Evolutionary conservation across 2,888 invertebrate genomes (phyloP).

Genomic region (Melinaea menophilus): DNA sequence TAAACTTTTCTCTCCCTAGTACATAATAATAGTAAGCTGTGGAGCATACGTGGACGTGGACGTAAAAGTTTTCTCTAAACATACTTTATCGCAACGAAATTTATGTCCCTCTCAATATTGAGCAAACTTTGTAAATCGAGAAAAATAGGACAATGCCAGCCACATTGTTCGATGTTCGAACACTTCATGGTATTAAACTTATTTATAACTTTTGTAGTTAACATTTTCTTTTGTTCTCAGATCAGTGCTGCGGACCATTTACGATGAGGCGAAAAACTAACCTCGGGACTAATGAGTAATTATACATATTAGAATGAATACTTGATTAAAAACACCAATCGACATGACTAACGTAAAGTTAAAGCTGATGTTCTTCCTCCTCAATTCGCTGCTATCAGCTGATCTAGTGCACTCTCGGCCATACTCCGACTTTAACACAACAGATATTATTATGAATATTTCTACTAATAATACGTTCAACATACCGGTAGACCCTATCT

Average conservation of each 20-base stretch:
- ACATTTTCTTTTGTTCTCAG: conserved; percentile 49
- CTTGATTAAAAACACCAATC: conserved; percentile 35
- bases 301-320: conserved; percentile 41
- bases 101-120: conserved; percentile 12
- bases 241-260: conserved; percentile 21
- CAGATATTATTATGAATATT: conserved; percentile 53
- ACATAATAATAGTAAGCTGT: neutral
- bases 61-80: conserved; percentile 4
- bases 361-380: conserved; percentile 68
- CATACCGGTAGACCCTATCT: conserved; percentile 62
- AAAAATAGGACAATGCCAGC: neutral
- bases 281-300: conserved; percentile 27
- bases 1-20: neutral
- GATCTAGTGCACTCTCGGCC: conserved; percentile 65
- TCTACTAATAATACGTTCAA: conserved; percentile 57
- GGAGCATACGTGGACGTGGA: neutral
- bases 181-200: conserved; percentile 26
- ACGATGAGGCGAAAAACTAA: conserved; percentile 34
- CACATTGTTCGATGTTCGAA: neutral
- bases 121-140: conserved; percentile 14
- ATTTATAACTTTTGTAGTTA: conserved; percentile 37
- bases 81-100: conserved; percentile 3
- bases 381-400: conserved; percentile 60
- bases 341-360: conserved; percentile 73
- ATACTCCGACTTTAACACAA: conserved; percentile 49